Evolutionary conservation across 2,113 vertebrate genomes (phyloP), one percentile per base, ranked within the genome.

Genomic region (Oenanthe melanoleuca): DNA sequence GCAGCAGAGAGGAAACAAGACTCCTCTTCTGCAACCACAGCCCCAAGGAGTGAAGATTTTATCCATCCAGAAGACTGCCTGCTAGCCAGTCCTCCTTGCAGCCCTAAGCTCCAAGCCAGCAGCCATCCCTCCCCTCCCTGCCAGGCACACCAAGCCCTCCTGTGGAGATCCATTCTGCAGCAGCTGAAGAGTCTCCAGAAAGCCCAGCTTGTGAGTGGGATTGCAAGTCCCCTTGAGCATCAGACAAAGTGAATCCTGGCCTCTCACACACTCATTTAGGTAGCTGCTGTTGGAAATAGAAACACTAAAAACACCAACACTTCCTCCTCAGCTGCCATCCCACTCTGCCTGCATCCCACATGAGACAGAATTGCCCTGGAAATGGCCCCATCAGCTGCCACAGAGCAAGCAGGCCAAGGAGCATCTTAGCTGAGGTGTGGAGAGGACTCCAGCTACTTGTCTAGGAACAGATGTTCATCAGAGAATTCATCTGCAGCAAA

Each of bases 281-380:
- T 71, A 33, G 52, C 38, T 63, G 61, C 47, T 74, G 10, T 13
- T 86, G 63, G 72, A 91, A 93, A 88, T 56, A 89, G 80, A 78
- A 95, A 92, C 69, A 66, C 44, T 67, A 69, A 59, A 70, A 95
- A 91, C 73, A 66, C 47, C 72, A 69, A 59, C 72, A 91, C 64
- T 59, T 88, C 77, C 80, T 91, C 80, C 38, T 81, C 29, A 1
- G 42, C 40, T 56, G 29, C 64, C 52, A 66, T 55, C 56, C 87
- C 40, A 28, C 60, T 57, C 50, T 75, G 59, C 80, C n/a, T 0
- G 0, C 13, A 1, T 33, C 37, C 50, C 34, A 57, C 45, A 38
- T 4, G 18, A 83, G 42, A 77, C 12, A 22, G 78, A 70, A 29
- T 6, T 49, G 45, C 63, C 52, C 69, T 88, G 65, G 72, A 73